phyloP scores from a whole-genome alignment of 35 echinoderm and acorn worm species.

The Apostichopus californicus region DNA sequence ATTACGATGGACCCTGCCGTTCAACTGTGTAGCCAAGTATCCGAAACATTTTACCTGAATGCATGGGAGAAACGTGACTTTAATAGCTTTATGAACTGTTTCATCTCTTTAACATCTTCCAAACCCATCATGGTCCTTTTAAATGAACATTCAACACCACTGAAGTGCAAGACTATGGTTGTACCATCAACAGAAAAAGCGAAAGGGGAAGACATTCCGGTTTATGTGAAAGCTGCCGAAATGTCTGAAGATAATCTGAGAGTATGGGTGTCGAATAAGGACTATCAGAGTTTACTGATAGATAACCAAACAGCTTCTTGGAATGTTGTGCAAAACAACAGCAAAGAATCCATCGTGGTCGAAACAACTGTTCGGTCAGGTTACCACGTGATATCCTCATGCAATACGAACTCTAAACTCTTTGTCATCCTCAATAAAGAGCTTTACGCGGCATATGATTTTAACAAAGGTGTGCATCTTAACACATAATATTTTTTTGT shows the following conservation, averaged over 20 bases:
- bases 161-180: background rate
- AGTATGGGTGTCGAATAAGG: slow-evolving; percentile 24
- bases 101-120: background rate
- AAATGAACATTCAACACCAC: background rate
- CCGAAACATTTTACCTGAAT: background rate
- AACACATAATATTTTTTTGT: too few species aligned
- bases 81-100: background rate
- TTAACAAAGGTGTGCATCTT: background rate
- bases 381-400: slow-evolving; percentile 11
- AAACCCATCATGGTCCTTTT: background rate
- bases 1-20: background rate
- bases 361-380: background rate
- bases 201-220: background rate
- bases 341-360: background rate
- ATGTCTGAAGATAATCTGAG: background rate
- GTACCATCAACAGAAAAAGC: background rate
- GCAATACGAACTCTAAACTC: background rate
- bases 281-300: background rate
- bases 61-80: slow-evolving; percentile 14
- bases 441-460: background rate
- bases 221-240: background rate
- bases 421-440: background rate
- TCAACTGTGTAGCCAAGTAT: background rate
- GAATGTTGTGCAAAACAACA: background rate
- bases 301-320: background rate